Conservation (phyloP, 2,888 invertebrate species). For the Marasmarcha lunaedactyla region DNA sequence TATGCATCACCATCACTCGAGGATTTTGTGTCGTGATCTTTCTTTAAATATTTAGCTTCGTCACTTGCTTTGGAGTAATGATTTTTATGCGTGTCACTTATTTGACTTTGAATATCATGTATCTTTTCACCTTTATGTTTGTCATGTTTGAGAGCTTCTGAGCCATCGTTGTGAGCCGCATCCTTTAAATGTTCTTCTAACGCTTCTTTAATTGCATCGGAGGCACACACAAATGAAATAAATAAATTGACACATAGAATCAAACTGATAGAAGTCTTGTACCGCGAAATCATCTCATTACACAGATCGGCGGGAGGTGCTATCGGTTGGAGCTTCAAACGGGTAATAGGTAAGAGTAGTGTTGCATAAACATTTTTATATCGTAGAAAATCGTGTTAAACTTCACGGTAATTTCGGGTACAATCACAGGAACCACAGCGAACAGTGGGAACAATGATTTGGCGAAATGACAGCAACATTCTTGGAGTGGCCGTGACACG, state of each 20-base stretch:
- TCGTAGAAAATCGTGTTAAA: slow-evolving; percentile 42
- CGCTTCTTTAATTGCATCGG: slow-evolving; percentile 48
- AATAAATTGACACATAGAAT: slow-evolving; percentile 33
- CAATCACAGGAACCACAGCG: slow-evolving; percentile 66
- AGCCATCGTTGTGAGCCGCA: slow-evolving; percentile 46
- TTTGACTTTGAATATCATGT: slow-evolving; percentile 48
- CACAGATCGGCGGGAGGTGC: slow-evolving; percentile 22
- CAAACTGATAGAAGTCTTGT: slow-evolving; percentile 28
- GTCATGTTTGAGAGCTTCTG: slow-evolving; percentile 48
- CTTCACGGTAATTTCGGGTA: slow-evolving; percentile 56
- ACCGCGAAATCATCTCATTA: slow-evolving; percentile 45
- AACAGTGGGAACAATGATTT: slow-evolving; percentile 42
- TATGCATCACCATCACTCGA: slow-evolving; percentile 52
- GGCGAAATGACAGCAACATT: slow-evolving; percentile 22
- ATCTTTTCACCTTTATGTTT: slow-evolving; percentile 58
- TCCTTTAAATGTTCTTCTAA: slow-evolving; percentile 61
- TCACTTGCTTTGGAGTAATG: slow-evolving; percentile 57
- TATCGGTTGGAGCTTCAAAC: slow-evolving; percentile 23
- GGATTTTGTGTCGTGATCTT: slow-evolving; percentile 55
- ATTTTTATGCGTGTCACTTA: slow-evolving; percentile 52
- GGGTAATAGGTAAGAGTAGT: slow-evolving; percentile 36
- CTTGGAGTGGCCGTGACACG: slow-evolving; percentile 49
- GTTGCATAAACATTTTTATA: slow-evolving; percentile 55
- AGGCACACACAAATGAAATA: slow-evolving; percentile 31
- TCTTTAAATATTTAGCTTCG: slow-evolving; percentile 55